Conservation (phyloP, 2,888 invertebrate species). For the Lithodes maja region DNA sequence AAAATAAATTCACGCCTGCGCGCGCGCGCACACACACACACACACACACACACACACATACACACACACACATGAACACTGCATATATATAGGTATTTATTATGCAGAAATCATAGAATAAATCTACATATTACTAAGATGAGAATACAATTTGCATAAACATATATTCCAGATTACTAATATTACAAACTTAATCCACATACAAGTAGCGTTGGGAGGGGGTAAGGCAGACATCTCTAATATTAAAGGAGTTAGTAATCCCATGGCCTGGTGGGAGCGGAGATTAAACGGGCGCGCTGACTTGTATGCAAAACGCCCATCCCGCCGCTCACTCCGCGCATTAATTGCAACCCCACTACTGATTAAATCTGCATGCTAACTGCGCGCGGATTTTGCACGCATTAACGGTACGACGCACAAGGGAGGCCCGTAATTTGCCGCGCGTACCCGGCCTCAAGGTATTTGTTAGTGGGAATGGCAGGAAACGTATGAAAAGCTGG, state of each 20-base stretch:
- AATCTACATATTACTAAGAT: too few relatives aligned
- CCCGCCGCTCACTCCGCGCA: background rate
- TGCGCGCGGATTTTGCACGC: conserved; percentile 21
- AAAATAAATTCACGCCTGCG: too few relatives aligned
- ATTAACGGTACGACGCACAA: background rate
- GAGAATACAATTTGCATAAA: too few relatives aligned
- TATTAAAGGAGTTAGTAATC: background rate
- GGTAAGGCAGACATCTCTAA: background rate
- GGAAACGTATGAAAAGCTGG: too few relatives aligned
- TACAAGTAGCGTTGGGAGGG: background rate
- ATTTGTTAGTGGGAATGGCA: too few relatives aligned
- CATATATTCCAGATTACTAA: too few relatives aligned
- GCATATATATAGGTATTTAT: background rate
- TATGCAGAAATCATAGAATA: background rate
- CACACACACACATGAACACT: background rate
- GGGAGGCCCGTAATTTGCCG: background rate
- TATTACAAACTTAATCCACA: too few relatives aligned
- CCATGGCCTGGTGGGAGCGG: background rate
- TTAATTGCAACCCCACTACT: conserved; percentile 32
- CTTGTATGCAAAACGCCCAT: conserved; percentile 39
- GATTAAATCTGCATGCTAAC: conserved; percentile 49
- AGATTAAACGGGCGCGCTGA: background rate
- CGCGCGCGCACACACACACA: background rate
- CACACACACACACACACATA: background rate
- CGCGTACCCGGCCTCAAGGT: too few relatives aligned